Evolutionary conservation across 2,797 vertebrate genomes (phyloP).

Genomic region (Liasis olivaceus): DNA sequence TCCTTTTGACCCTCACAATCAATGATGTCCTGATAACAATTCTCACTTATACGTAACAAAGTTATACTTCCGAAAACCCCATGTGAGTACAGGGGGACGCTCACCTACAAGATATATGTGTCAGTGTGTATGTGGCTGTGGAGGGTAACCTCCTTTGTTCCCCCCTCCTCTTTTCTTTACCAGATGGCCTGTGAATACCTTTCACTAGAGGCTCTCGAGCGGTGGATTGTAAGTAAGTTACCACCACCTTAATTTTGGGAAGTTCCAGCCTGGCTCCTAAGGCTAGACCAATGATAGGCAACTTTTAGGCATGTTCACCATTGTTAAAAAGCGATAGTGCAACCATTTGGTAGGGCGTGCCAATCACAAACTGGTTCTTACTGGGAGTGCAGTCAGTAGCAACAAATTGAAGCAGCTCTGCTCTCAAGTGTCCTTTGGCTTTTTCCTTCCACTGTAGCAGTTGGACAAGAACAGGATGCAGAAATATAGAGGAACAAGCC

Average conservation of each 20-base stretch:
- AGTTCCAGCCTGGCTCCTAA: not conserved
- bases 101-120: not conserved
- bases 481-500: not conserved
- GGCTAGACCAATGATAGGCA: not conserved
- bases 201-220: constrained; percentile 90
- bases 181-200: constrained; percentile 95
- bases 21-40: not conserved
- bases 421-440: not conserved
- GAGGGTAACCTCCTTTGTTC: not conserved
- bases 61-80: no score
- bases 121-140: not conserved
- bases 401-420: not conserved
- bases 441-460: not conserved
- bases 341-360: not conserved
- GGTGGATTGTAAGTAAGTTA: constrained; percentile 93
- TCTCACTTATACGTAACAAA: not conserved
- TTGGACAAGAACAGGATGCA: not conserved
- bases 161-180: not conserved
- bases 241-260: not conserved
- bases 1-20: no score
- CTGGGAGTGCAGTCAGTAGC: not conserved
- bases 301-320: not conserved
- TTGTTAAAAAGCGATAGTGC: not conserved
- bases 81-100: not conserved
- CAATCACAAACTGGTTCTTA: not conserved